Percentiles rank a stretch among this genome's conserved stretches.
phyloP scores from a whole-genome alignment of 2,888 invertebrate genomes.

The Drosophila pseudotakahashii region DNA sequence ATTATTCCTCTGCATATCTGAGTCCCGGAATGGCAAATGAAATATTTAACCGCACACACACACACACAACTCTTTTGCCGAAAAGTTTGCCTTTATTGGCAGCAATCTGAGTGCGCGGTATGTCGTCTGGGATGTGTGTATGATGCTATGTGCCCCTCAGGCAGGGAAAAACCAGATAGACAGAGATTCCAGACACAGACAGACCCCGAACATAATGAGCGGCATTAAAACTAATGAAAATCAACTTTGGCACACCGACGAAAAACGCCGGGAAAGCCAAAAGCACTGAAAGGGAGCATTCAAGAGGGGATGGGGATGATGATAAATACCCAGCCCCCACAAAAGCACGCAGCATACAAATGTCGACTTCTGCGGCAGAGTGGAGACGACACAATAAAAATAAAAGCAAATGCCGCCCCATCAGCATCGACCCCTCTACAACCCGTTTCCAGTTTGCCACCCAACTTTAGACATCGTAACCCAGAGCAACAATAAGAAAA shows the following conservation, averaged over 20 bases:
- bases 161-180: constrained; percentile 15
- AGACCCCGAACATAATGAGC: constrained; percentile 69
- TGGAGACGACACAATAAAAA: constrained; percentile 66
- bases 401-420: constrained; percentile 48
- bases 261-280: constrained; percentile 12
- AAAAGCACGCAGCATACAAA: constrained; percentile 56
- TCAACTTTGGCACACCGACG: constrained; percentile 71
- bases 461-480: constrained; percentile 41
- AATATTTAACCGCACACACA: constrained; percentile 28
- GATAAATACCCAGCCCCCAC: constrained; percentile 18
- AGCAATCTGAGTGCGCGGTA: constrained; percentile 56
- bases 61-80: constrained; percentile 29
- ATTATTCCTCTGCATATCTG: constrained; percentile 30
- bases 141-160: constrained; percentile 5
- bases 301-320: constrained; percentile 29
- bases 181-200: constrained; percentile 39
- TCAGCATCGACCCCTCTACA: constrained; percentile 16
- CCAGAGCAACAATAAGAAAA: constrained; percentile 66
- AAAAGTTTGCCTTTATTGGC: constrained; percentile 54
- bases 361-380: constrained; percentile 56
- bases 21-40: constrained; percentile 23
- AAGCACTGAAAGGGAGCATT: background rate
- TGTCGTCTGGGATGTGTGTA: constrained; percentile 13
- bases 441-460: constrained; percentile 10
- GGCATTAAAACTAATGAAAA: constrained; percentile 79